Evolutionary conservation across 2,888 invertebrate species (phyloP), one percentile per base, ranked within the genome.

Genomic region (Octonoba sinensis): DNA sequence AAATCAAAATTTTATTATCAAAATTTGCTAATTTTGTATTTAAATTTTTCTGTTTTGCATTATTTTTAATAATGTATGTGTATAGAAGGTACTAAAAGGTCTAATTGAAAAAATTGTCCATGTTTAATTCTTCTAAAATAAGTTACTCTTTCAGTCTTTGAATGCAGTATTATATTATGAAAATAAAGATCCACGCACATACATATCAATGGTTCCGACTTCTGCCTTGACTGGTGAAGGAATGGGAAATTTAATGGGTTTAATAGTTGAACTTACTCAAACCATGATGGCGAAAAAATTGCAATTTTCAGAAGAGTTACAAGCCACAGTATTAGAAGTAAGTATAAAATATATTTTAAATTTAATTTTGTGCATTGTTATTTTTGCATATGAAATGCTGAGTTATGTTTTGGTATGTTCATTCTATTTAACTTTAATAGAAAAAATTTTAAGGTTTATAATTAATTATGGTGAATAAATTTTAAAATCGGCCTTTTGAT

Each of bases 191-290:
- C 93, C 94, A 0, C 93, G 95, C 75, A 94, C 93, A 64, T 99
- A 98, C 88, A 93, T 99, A 57, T 97, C 97, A 0, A 90, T 99
- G 87, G 95, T 99, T 15, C 99, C 99, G 0, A 99, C 99, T 0
- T 98, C 98, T 78, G 99, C 99, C 0, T 95, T 96, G 85, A 94
- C 96, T 0, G 99, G 99, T 22, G 99, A 99, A 88, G 98, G 97
- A 57, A 96, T 99, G 96, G 99, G 99, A 71, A 99, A 99, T 90
- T 90, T 99, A 71, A 91, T 99, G 86, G 94, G 96, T 22, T 92
- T 98, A 87, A 95, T 99, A 85, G 94, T 97, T 66, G 95, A 96
- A 86, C 93, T 94, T 66, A 96, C 96, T 85, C 99, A 99, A 89
- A 94, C 92, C 22, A 93, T 95, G 87, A 90, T 98, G 87, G 93